Evolutionary conservation across 2,888 invertebrate genomes (phyloP), one percentile per base, ranked within the genome.

Genomic region (Lepidonotus clava): DNA sequence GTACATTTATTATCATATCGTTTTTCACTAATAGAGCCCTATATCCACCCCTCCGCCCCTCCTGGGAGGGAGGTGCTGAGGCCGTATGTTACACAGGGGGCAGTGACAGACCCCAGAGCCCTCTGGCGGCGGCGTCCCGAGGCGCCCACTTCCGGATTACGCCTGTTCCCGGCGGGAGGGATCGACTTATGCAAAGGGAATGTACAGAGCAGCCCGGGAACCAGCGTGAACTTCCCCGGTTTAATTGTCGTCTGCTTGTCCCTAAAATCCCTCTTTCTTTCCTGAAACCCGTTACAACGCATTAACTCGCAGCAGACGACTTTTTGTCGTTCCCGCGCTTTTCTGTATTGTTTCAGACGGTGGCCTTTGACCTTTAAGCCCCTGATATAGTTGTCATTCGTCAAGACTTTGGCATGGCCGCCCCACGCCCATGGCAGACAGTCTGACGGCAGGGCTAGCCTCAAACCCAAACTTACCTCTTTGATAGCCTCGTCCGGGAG

Each of bases 381-480:
- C 28, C 24, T 61, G 61, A 61, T 61, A 61, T 32, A 61, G 11
- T 61, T 61, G 61, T 61, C 61, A 61, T 61, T 61, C 61, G 61
- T 61, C 61, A 61, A 24, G 61, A 2, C 11, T 28, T 61, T 32
- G 61, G 61, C 24, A 61, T 61, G 61, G 24, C 28, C 61, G n/a
- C 5, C 11, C 21, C 11, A 61, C n/a, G 21, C 61, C 61, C 61
- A 1, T 24, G 24, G 0, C 61, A 61, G 61, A 61, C 61, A 61
- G 61, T n/a, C 24, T 18, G 61, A 28, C 61, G 61, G 24, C 61
- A 11, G 24, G 1, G 11, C n/a, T 61, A 61, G 28, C n/a, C 24
- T 28, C 61, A 61, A 61, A 61, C 24, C 61, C 2, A 24, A 24
- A 11, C 61, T 28, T 11, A n/a, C 61, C 28, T 28, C 61, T 61